A percentile compares a stretch with the other conserved stretches of the same genome.
Evolutionary conservation across 2,888 invertebrate species (phyloP).

Genomic region (Temnothorax rugatulus): DNA sequence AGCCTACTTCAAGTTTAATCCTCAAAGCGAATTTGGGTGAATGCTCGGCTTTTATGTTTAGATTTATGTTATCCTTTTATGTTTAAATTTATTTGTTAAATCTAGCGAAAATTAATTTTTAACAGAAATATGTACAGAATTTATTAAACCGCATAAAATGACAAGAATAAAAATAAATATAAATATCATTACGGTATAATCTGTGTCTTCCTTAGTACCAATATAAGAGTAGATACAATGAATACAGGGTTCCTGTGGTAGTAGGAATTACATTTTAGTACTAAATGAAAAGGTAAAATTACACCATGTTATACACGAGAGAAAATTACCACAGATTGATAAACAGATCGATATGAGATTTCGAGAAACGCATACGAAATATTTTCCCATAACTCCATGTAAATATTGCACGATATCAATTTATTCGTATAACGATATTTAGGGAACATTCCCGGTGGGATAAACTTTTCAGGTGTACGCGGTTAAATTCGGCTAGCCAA

Average conservation of each 20-base stretch:
- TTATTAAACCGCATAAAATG: not conserved
- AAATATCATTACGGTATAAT: not conserved
- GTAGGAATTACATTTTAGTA: not conserved
- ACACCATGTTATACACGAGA: not conserved
- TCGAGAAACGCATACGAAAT: constrained; percentile 7
- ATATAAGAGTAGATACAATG: not conserved
- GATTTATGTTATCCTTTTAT: not conserved
- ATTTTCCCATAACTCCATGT: constrained; percentile 34
- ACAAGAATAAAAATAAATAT: not conserved
- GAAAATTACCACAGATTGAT: not conserved
- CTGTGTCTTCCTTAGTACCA: not conserved
- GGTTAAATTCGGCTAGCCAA: constrained; percentile 12
- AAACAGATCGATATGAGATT: constrained; percentile 10
- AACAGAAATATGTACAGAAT: not conserved
- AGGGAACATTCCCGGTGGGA: constrained; percentile 11
- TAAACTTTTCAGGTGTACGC: constrained; percentile 21
- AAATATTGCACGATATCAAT: constrained; percentile 36
- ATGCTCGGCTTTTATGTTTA: not conserved
- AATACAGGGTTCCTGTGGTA: not conserved
- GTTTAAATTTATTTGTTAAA: not conserved
- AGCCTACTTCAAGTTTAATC: not conserved
- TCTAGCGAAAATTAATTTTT: not conserved
- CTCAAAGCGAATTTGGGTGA: not conserved
- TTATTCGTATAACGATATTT: constrained; percentile 17
- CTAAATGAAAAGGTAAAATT: not conserved